Evolutionary conservation across 1,140 invertebrate species (phyloP).

Genomic region (Dinothrombium tinctorium): DNA sequence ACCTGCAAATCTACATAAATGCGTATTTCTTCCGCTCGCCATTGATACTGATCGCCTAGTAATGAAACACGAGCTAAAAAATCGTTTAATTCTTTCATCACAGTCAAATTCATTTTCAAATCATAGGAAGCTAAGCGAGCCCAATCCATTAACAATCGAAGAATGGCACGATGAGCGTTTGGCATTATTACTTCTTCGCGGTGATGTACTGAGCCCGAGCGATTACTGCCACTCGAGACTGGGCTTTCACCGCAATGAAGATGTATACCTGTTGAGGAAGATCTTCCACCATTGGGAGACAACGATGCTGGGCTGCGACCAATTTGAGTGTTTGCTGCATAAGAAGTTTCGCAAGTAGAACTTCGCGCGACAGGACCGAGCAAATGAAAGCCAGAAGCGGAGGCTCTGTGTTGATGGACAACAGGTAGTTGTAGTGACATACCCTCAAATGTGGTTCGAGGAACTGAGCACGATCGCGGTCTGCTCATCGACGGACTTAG

Average conservation of each 20-base stretch:
- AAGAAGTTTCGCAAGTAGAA: too few species aligned
- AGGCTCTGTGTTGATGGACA: not conserved
- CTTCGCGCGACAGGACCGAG: too few species aligned
- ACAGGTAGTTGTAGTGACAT: conserved; percentile 21
- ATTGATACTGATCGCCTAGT: conserved; percentile 26
- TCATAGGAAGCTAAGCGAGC: conserved; percentile 6
- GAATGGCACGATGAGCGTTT: conserved; percentile 19
- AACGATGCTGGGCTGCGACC: not conserved
- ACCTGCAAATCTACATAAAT: conserved; percentile 5
- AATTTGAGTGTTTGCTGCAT: not conserved
- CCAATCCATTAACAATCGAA: conserved; percentile 10
- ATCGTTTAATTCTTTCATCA: conserved; percentile 24
- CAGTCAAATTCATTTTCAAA: conserved; percentile 14
- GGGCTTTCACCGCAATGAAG: too few species aligned
- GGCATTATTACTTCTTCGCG: conserved; percentile 15
- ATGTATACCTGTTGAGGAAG: too few species aligned
- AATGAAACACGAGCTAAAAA: conserved; percentile 23
- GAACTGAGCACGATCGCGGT: conserved; percentile 28
- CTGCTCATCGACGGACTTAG: conserved; percentile 11
- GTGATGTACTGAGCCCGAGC: not conserved
- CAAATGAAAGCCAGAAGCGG: too few species aligned
- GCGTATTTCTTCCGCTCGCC: conserved; percentile 25
- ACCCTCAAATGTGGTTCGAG: conserved; percentile 25
- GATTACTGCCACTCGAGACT: not conserved
- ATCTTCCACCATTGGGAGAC: too few species aligned